A percentile compares a stretch with the other conserved stretches of the same genome.
Conservation (phyloP, 2,888 invertebrate species). For the Venustoraphidia nigricollis region DNA sequence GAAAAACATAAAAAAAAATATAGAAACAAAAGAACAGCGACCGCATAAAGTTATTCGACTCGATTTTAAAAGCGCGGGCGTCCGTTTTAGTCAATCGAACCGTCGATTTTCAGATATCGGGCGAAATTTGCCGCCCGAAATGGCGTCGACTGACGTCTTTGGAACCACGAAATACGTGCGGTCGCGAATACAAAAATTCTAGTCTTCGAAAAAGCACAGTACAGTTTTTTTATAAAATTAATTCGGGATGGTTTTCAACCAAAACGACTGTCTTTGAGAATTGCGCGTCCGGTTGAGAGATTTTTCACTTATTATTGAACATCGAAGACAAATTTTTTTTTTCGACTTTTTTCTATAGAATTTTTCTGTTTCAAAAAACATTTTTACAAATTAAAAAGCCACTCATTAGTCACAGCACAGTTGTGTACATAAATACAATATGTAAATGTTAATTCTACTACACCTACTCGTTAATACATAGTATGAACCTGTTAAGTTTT, state of each 20-base stretch:
- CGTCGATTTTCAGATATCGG: no score
- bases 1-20: no score
- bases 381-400: conserved; percentile 37
- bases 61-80: no score
- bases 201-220: neutral
- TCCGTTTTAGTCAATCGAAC: no score
- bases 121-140: no score
- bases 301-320: neutral
- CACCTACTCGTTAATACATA: neutral
- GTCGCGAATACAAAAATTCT: no score
- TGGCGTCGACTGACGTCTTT: no score
- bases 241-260: neutral
- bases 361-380: conserved; percentile 14
- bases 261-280: neutral
- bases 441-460: conserved; percentile 11
- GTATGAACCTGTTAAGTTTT: no score
- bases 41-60: no score
- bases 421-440: conserved; percentile 33
- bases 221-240: neutral
- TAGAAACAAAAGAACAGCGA: no score
- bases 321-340: conserved; percentile 3
- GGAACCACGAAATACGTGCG: no score
- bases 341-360: conserved; percentile 6
- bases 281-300: neutral
- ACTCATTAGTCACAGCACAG: conserved; percentile 40